phyloP scores from a whole-genome alignment of 2,797 vertebrate genomes.

The Sternotherus odoratus region DNA sequence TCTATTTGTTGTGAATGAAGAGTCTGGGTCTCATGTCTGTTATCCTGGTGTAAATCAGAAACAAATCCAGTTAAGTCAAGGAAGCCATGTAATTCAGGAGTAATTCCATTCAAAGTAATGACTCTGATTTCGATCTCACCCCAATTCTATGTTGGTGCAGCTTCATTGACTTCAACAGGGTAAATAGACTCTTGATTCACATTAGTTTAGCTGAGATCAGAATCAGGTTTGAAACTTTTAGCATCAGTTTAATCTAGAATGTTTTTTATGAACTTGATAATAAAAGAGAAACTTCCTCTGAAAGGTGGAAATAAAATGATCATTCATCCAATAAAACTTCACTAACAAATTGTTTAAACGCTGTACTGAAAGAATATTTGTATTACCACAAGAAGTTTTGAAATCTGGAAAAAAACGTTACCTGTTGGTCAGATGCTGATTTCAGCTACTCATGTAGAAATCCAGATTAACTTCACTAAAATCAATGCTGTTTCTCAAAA shows the following conservation, averaged over 20 bases:
- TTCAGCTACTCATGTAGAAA: slow-evolving; percentile 55
- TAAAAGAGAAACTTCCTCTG: slow-evolving; percentile 46
- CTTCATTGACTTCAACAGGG: neutral
- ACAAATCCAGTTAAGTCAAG: slow-evolving; percentile 26
- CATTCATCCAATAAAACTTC: slow-evolving; percentile 37
- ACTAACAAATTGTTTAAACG: slow-evolving; percentile 61
- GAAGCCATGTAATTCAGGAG: fast-evolving
- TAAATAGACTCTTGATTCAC: neutral
- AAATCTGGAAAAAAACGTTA: slow-evolving; percentile 59
- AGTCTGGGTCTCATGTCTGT: neutral
- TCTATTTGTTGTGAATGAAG: neutral
- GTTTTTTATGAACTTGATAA: slow-evolving; percentile 4
- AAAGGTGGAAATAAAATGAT: slow-evolving; percentile 56
- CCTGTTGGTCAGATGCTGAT: slow-evolving; percentile 46
- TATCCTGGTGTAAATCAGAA: slow-evolving; percentile 4
- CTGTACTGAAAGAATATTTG: slow-evolving; percentile 49
- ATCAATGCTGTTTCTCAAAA: neutral
- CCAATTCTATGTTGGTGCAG: neutral
- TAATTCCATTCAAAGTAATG: neutral
- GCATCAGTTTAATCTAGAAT: slow-evolving; percentile 53
- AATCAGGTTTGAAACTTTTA: neutral
- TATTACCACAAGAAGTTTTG: slow-evolving; percentile 21
- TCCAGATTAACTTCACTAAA: slow-evolving; percentile 59
- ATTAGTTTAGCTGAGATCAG: neutral
- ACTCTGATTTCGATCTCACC: neutral